Percentiles rank a stretch among this genome's conserved stretches.
Conservation (phyloP, 2,113 vertebrate species). For the Cebidichthys violaceus region DNA sequence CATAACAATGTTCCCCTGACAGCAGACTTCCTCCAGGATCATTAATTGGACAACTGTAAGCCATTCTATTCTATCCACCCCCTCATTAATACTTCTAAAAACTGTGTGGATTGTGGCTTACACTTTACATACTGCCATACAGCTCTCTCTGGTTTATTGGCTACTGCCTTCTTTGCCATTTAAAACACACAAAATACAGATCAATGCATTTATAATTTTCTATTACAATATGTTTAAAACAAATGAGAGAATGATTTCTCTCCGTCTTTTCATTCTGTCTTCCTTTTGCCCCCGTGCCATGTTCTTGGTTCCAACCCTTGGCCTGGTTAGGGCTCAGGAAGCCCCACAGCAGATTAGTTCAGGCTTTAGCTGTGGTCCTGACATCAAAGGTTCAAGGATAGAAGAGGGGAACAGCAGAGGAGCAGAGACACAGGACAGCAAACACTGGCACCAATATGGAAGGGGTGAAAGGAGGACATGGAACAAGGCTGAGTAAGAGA, state of each 20-base stretch:
- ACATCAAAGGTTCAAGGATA: conserved; percentile 71
- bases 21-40: conserved; percentile 14
- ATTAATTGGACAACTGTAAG: conserved; percentile 31
- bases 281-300: conserved; percentile 40
- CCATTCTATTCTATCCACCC: conserved; percentile 12
- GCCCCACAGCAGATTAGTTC: conserved; percentile 65
- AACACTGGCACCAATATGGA: conserved; percentile 44
- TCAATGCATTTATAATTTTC: background rate
- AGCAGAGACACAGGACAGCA: conserved; percentile 45
- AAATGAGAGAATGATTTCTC: background rate
- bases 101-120: background rate
- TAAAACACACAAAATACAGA: background rate
- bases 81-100: conserved; percentile 33
- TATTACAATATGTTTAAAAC: conserved; percentile 1
- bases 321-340: conserved; percentile 54
- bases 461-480: conserved; percentile 29
- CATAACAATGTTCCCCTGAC: conserved; percentile 1
- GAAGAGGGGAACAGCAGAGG: conserved; percentile 40
- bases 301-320: conserved; percentile 56
- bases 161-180: background rate
- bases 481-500: conserved; percentile 29
- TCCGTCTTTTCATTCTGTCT: conserved; percentile 1
- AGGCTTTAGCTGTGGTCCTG: conserved; percentile 66
- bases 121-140: background rate
- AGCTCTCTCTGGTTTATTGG: background rate